Conservation (phyloP, 2,113 vertebrate species). For the Butastur rufipennis region DNA sequence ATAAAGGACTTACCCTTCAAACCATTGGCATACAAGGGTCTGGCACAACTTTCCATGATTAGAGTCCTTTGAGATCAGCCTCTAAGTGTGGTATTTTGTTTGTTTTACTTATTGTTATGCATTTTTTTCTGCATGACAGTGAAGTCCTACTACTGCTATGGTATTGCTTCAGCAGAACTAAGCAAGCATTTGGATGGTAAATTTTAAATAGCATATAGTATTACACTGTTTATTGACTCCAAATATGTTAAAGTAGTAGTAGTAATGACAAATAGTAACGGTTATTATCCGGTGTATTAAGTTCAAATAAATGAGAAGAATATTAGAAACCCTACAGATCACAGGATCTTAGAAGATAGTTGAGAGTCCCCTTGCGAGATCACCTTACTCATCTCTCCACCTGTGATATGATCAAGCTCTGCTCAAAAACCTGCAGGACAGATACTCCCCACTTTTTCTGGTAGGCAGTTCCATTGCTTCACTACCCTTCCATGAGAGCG, state of each 20-base stretch:
- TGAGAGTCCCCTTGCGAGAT: background rate
- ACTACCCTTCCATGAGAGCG: background rate
- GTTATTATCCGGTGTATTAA: background rate
- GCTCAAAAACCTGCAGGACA: background rate
- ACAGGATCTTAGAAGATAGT: background rate
- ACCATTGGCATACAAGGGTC: background rate
- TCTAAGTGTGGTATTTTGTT: background rate
- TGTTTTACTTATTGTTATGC: background rate
- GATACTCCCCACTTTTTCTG: background rate
- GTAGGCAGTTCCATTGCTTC: background rate
- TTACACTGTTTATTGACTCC: background rate
- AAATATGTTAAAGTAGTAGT: background rate
- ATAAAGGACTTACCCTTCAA: background rate
- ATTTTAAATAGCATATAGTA: background rate
- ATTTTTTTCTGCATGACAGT: background rate
- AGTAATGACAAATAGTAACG: background rate
- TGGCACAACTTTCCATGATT: background rate
- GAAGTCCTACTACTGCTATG: background rate
- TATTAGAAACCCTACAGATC: background rate
- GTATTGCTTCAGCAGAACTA: background rate
- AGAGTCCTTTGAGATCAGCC: background rate
- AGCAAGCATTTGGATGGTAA: background rate
- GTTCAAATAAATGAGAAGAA: background rate
- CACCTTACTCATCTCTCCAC: background rate
- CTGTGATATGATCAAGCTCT: background rate